phyloP scores from a whole-genome alignment of 2,113 vertebrate genomes.

The Ammodytes dubius region DNA sequence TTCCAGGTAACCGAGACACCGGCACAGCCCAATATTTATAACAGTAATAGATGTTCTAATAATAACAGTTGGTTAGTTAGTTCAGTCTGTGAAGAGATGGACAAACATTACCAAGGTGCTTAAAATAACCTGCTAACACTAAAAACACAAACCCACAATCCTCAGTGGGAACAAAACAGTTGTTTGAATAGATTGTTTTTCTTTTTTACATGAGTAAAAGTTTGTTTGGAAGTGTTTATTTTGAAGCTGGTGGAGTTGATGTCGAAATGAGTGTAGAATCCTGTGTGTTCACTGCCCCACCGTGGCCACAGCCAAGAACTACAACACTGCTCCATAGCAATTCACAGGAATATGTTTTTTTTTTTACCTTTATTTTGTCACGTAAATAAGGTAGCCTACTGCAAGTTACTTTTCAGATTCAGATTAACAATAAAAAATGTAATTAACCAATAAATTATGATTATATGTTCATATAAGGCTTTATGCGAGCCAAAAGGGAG shows the following conservation, averaged over 20 bases:
- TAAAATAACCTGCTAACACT: not conserved
- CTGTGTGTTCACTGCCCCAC: not conserved
- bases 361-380: too few relatives aligned
- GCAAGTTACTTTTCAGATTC: too few relatives aligned
- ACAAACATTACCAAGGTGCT: too few relatives aligned
- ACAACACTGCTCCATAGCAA: not conserved
- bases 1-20: too few relatives aligned
- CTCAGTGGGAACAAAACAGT: not conserved
- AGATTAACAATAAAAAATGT: too few relatives aligned
- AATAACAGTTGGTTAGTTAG: too few relatives aligned
- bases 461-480: too few relatives aligned
- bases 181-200: not conserved
- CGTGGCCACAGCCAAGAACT: constrained; percentile 20
- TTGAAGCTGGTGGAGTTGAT: not conserved
- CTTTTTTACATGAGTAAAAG: not conserved
- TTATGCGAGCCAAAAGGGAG: too few relatives aligned
- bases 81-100: not conserved
- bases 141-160: not conserved
- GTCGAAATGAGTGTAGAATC: not conserved
- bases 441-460: too few relatives aligned
- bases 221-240: not conserved
- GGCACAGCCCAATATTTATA: too few relatives aligned
- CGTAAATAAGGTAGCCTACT: too few relatives aligned
- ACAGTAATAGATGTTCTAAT: not conserved
- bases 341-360: too few relatives aligned